A percentile compares a stretch with the other conserved stretches of the same genome.
These are phyloP conservation scores for Eupsittula cactorum DNA, from an alignment of 2,113 vertebrate genomes.

Conservation along the genomic window DNA sequence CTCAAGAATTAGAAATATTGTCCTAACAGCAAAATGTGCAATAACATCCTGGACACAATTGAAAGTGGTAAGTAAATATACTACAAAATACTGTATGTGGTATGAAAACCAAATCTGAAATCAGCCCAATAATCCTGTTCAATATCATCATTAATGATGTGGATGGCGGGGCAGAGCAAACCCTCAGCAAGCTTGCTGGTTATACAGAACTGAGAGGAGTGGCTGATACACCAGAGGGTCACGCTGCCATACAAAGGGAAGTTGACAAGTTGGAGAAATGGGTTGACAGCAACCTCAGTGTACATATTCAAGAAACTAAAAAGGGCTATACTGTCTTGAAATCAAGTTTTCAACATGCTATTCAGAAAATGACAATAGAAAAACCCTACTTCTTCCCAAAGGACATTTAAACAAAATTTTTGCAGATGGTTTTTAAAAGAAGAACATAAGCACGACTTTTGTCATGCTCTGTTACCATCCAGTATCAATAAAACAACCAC, in stretches of 20 bases:
- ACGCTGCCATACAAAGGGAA: not conserved
- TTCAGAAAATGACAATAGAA: not conserved
- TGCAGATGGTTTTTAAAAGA: not conserved
- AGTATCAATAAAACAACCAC: not conserved
- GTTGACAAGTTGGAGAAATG: not conserved
- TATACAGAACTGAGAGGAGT: not conserved
- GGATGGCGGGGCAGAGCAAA: not conserved
- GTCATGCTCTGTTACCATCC: not conserved
- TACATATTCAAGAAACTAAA: not conserved
- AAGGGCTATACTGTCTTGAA: not conserved
- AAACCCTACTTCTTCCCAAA: not conserved
- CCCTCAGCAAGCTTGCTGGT: not conserved
- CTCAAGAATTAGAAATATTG: not conserved
- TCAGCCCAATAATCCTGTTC: not conserved
- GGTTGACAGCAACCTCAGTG: not conserved
- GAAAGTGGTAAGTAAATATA: not conserved
- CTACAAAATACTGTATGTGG: not conserved
- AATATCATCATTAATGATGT: not conserved
- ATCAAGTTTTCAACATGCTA: not conserved
- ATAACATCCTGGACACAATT: not conserved
- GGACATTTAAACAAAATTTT: not conserved
- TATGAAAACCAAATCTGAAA: not conserved
- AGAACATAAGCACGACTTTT: not conserved
- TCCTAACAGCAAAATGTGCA: not conserved
- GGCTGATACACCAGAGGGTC: not conserved